Base-by-base conservation (phyloP, 1,140 invertebrate genomes). In the Drosophila pseudoobscura region DNA sequence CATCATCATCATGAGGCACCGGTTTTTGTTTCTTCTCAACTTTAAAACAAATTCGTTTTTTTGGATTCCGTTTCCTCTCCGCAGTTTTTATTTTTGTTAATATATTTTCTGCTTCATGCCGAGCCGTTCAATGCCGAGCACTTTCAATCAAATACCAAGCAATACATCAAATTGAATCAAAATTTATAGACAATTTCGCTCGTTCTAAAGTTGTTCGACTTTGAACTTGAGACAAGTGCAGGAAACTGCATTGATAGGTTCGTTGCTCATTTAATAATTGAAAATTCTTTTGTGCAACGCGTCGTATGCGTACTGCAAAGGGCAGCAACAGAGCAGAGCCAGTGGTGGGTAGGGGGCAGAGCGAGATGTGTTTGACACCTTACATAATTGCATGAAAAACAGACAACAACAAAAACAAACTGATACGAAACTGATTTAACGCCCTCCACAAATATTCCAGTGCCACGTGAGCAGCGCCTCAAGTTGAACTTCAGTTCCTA, bases 251-350 rank as follows among this genome's bases (percentile, higher is more conserved):
- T 51, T 20, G 20, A 20, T 26, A 71, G 71, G 59, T 71, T 71
- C 71, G 53, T 60, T 41, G 35, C 0, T 31, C 29, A 31, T 8
- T 59, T 62, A 62, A 22, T 64, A 62, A 64, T 29, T 31, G 6
- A 7, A 41, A 1, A 13, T 51, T 24, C 35, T 13, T 35, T 59
- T 7, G 17, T 63, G 69, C 59, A 64, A 41, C 51, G 29, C 8
- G 55, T 26, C 78, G 78, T 80, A 80, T 80, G 62, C 66, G 77
- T 75, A 80, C 76, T 69, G 53, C 60, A 39, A 49, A 5, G 35
- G 13, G 22, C 31, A 35, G 31, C 31, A 35, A 35, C 9, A 35
- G 9, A 35, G 13, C 11, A 39, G 11, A 39, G 35, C 11, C 11
- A 7, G 31, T 9, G 29, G 15, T 11, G 43, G n/a, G 22, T 17